Evolutionary conservation across 2,113 vertebrate genomes (phyloP).

Genomic region (Ceratotherium simum): DNA sequence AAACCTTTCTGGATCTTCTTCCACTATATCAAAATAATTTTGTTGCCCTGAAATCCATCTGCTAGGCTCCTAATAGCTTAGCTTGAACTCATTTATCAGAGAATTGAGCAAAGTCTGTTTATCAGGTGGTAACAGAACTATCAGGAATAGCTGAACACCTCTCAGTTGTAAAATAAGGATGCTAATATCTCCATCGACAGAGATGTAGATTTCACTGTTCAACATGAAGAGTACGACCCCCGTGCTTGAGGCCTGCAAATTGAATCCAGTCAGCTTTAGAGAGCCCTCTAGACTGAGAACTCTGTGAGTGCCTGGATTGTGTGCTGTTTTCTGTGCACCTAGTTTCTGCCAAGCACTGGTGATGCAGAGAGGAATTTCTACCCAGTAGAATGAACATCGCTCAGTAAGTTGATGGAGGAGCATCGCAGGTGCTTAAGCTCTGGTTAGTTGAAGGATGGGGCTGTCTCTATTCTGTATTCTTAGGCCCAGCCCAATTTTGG

Average conservation of each 20-base stretch:
- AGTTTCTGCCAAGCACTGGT: not conserved
- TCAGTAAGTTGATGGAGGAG: not conserved
- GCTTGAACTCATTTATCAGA: not conserved
- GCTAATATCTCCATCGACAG: not conserved
- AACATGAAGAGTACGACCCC: not conserved
- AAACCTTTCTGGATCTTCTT: not conserved
- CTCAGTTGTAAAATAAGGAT: not conserved
- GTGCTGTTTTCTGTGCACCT: not conserved
- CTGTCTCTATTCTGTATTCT: not conserved
- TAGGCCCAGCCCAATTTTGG: not conserved
- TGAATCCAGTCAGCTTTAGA: not conserved
- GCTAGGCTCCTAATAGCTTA: not conserved
- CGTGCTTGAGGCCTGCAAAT: too few relatives aligned
- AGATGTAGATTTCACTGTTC: not conserved
- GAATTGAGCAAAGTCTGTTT: not conserved
- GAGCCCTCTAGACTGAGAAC: rapidly evolving
- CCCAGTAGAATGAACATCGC: not conserved
- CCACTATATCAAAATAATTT: not conserved
- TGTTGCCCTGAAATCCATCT: not conserved
- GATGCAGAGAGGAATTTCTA: not conserved
- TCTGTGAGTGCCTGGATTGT: rapidly evolving
- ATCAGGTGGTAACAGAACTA: not conserved
- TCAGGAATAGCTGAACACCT: not conserved
- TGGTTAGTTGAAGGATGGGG: not conserved
- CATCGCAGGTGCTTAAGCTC: too few relatives aligned